Percentiles rank a stretch among this genome's conserved stretches.
Evolutionary conservation across 1,140 invertebrate genomes (phyloP).

Genomic region (Ceratitis capitata): DNA sequence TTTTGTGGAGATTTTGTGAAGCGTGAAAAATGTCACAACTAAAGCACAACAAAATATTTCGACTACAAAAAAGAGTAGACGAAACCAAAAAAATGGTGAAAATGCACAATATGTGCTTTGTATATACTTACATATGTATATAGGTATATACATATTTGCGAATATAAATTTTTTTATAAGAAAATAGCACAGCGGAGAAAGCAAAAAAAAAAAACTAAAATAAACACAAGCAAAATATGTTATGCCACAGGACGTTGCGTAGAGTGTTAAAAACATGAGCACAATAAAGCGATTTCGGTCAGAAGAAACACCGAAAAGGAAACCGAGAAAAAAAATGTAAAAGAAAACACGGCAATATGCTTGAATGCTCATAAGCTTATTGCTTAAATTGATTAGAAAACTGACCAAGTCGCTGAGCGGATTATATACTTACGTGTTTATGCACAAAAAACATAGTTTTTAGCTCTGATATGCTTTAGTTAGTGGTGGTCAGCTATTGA

Average conservation of each 20-base stretch:
- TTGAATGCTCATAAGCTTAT: background rate
- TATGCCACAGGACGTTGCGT: background rate
- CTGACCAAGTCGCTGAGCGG: background rate
- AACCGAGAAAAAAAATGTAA: background rate
- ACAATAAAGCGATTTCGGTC: background rate
- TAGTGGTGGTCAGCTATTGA: background rate
- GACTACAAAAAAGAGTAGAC: background rate
- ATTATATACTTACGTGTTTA: background rate
- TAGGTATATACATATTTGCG: background rate
- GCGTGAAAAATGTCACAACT: background rate
- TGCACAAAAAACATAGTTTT: too few relatives aligned
- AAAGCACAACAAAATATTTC: background rate
- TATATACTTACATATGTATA: background rate
- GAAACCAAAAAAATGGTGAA: background rate
- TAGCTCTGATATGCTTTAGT: too few relatives aligned
- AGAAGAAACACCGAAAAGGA: background rate
- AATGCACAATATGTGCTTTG: background rate
- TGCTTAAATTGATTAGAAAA: conserved; percentile 23
- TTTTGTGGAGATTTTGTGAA: background rate
- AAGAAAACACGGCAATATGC: background rate
- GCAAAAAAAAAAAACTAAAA: background rate
- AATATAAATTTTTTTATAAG: background rate
- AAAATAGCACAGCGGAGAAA: too few relatives aligned
- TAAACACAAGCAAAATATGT: background rate
- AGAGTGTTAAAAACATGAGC: background rate